phyloP scores from a whole-genome alignment of 2,113 vertebrate genomes.

The Gopherus evgoodei region DNA sequence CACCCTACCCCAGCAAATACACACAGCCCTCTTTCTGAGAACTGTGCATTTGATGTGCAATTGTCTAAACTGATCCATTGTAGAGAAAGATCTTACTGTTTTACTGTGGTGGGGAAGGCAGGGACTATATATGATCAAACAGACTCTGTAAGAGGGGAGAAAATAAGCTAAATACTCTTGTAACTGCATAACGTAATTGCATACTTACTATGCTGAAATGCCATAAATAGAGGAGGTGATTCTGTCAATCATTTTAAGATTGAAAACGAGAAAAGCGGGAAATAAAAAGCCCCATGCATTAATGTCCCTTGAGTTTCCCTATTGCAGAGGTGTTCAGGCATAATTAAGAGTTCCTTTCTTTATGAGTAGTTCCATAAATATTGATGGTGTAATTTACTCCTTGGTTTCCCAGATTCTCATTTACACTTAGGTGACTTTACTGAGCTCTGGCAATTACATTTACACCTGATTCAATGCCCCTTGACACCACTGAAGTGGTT shows the following conservation, averaged over 20 bases:
- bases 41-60: not conserved
- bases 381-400: not conserved
- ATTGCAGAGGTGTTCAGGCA: not conserved
- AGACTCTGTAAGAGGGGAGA: not conserved
- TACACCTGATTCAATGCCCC: not conserved
- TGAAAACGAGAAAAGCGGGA: not conserved
- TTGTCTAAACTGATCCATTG: not conserved
- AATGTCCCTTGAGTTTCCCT: not conserved
- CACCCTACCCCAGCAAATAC: not conserved
- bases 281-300: not conserved
- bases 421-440: not conserved
- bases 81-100: not conserved
- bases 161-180: not conserved
- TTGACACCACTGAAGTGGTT: not conserved
- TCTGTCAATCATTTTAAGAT: not conserved
- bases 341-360: not conserved
- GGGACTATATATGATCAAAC: not conserved
- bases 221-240: not conserved
- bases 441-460: not conserved
- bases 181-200: not conserved
- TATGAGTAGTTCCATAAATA: not conserved
- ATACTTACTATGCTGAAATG: not conserved
- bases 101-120: not conserved
- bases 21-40: constrained; percentile 38
- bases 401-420: not conserved